Evolutionary conservation across 2,797 vertebrate species (phyloP).

Genomic region (Moxostoma hubbsi): DNA sequence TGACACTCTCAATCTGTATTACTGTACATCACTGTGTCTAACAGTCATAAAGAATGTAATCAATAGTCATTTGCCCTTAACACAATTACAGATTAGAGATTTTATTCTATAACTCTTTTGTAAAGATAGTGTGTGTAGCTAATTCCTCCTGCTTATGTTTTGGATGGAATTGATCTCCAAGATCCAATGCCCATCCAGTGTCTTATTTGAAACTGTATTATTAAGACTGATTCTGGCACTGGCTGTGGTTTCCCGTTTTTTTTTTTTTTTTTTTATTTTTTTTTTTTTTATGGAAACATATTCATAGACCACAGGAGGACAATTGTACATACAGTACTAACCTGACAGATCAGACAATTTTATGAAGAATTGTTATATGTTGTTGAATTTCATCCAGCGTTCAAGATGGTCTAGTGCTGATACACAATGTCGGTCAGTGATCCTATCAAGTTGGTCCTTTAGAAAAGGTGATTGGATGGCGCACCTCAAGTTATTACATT

Average conservation of each 20-base stretch:
- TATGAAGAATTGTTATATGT: background rate
- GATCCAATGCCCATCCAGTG: background rate
- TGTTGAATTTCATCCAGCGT: background rate
- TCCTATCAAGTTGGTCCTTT: constrained; percentile 5
- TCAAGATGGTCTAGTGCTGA: background rate
- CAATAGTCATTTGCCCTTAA: background rate
- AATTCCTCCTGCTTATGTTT: constrained; percentile 1
- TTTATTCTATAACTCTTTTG: background rate
- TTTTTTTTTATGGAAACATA: background rate
- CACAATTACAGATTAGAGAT: background rate
- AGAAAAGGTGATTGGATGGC: background rate
- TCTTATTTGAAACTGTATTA: constrained; percentile 40
- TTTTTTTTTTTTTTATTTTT: constrained; percentile 4
- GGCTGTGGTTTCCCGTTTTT: constrained; percentile 8
- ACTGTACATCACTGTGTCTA: background rate
- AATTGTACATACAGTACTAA: background rate
- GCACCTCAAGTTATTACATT: too few relatives aligned
- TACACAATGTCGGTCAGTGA: background rate
- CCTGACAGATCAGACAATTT: background rate
- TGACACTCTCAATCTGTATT: background rate
- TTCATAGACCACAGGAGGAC: background rate
- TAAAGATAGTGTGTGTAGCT: background rate
- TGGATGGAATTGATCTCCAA: background rate
- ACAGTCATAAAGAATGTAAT: background rate
- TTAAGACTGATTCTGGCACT: constrained; percentile 41